Evolutionary conservation across 2,797 vertebrate species (phyloP).

Genomic region (Lindbergichthys nudifrons): DNA sequence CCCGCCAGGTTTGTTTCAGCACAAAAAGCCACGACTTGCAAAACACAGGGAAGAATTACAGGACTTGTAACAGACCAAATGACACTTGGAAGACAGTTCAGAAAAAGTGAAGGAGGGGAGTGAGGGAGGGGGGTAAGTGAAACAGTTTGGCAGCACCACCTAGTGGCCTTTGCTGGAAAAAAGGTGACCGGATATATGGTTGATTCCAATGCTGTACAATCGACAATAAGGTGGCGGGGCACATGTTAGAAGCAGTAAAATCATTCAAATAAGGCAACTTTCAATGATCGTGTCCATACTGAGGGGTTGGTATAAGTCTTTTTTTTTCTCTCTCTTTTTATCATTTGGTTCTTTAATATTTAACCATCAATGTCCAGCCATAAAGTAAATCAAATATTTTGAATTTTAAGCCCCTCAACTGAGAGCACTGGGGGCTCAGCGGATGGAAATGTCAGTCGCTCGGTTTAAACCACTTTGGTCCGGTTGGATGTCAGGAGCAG

Average conservation of each 20-base stretch:
- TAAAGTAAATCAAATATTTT: constrained; percentile 62
- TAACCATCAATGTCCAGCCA: constrained; percentile 49
- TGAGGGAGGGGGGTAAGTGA: neutral
- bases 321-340: constrained; percentile 32
- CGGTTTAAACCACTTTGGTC: constrained; percentile 74
- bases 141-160: constrained; percentile 55
- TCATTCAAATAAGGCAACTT: constrained; percentile 87
- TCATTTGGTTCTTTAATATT: constrained; percentile 61
- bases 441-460: constrained; percentile 58
- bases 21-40: constrained; percentile 71
- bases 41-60: constrained; percentile 57
- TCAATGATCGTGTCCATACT: constrained; percentile 72
- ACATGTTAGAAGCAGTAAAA: constrained; percentile 78
- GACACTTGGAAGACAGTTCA: constrained; percentile 81
- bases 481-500: constrained; percentile 60
- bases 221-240: constrained; percentile 70
- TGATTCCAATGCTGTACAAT: constrained; percentile 75
- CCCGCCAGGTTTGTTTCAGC: constrained; percentile 57
- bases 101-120: constrained; percentile 11
- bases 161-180: constrained; percentile 53
- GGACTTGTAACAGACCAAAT: constrained; percentile 77
- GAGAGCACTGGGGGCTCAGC: constrained; percentile 26
- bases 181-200: constrained; percentile 41
- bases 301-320: constrained; percentile 59
- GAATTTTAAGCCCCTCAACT: constrained; percentile 28